Conservation (phyloP, 2,797 vertebrate species). For the Emys orbicularis region DNA sequence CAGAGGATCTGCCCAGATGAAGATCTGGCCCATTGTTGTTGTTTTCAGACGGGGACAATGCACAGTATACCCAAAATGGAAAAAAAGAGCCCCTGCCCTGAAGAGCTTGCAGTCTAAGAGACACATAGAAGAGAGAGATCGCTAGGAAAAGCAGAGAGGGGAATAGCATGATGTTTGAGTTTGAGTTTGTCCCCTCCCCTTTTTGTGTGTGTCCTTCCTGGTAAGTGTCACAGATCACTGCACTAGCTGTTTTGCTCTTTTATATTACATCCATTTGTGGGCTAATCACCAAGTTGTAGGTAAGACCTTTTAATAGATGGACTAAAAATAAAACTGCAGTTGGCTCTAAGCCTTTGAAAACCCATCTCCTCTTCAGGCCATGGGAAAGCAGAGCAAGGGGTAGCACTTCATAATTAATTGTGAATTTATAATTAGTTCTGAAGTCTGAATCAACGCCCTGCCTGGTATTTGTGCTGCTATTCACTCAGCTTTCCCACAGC, state of each 20-base stretch:
- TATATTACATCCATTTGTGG: constrained; percentile 67
- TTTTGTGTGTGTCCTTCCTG: constrained; percentile 70
- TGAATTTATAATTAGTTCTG: constrained; percentile 77
- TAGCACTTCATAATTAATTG: constrained; percentile 73
- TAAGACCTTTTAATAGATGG: constrained; percentile 75
- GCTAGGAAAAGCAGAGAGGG: background rate
- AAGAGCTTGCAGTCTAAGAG: background rate
- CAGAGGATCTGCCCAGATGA: background rate
- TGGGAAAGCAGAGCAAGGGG: constrained; percentile 66
- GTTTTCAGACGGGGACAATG: background rate
- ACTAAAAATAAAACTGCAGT: constrained; percentile 78
- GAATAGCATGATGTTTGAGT: background rate
- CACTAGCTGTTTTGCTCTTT: constrained; percentile 72
- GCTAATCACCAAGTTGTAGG: constrained; percentile 58
- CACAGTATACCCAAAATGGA: fast-evolving
- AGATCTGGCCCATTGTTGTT: fast-evolving
- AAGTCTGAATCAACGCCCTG: constrained; percentile 49
- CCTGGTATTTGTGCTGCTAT: constrained; percentile 20
- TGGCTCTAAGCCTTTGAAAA: constrained; percentile 69
- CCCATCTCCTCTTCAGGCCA: constrained; percentile 61
- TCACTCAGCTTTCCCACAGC: constrained; percentile 10
- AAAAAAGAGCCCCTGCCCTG: background rate
- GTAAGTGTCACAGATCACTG: constrained; percentile 74
- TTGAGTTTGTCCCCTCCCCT: constrained; percentile 42
- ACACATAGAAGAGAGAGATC: background rate